Conservation (phyloP, 2,113 vertebrate genomes). For the Microtus oregoni region DNA sequence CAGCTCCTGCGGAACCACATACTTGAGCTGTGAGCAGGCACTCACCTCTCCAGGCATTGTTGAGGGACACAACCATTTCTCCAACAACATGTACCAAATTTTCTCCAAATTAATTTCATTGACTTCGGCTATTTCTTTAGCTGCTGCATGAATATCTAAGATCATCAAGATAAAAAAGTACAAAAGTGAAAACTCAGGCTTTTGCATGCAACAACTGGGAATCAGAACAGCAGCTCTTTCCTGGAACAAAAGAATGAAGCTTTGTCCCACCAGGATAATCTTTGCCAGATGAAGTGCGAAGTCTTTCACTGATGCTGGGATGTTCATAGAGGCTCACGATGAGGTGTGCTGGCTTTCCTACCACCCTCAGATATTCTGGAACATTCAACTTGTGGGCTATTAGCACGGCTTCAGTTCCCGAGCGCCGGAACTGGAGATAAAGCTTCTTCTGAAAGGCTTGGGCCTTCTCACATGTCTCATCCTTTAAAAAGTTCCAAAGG, state of each 20-base stretch:
- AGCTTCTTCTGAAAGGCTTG: constrained; percentile 92
- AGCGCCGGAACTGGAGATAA: constrained; percentile 90
- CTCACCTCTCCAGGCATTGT: constrained; percentile 86
- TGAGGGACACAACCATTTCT: constrained; percentile 95
- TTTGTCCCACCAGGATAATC: constrained; percentile 91
- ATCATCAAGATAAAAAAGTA: neutral
- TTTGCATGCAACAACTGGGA: neutral
- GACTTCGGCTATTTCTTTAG: constrained; percentile 93
- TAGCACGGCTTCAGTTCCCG: constrained; percentile 93
- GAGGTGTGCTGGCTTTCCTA: constrained; percentile 91
- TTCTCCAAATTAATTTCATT: constrained; percentile 93
- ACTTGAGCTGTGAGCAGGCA: neutral
- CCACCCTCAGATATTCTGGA: constrained; percentile 88
- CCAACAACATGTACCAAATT: constrained; percentile 92
- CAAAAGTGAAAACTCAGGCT: neutral
- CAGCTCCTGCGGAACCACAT: accelerated
- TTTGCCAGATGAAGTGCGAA: constrained; percentile 86
- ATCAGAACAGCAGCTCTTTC: neutral
- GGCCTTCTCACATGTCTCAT: constrained; percentile 85
- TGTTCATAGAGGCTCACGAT: constrained; percentile 94
- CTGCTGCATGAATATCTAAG: constrained; percentile 93
- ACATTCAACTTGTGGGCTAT: constrained; percentile 87
- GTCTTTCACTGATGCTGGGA: constrained; percentile 90
- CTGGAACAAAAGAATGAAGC: neutral
- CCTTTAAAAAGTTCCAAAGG: constrained; percentile 83